These are phyloP conservation scores for Poeciliopsis paucimaculata DNA, from an alignment of 2,797 vertebrate genomes.

Conservation along the genomic window DNA sequence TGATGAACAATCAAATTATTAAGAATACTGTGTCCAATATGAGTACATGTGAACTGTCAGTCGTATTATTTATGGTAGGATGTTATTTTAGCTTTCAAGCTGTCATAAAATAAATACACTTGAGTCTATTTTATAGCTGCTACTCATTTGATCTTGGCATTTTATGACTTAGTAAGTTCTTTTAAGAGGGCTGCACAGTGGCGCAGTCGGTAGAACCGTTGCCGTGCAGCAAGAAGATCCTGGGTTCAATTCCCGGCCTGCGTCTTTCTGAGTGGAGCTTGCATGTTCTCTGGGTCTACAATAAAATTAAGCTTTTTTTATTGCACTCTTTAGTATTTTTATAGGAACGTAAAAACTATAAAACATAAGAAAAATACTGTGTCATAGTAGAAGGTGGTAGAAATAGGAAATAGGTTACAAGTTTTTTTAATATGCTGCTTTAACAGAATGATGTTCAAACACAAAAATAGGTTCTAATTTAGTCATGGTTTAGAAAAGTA, in stretches of 20 bases:
- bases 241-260: no score
- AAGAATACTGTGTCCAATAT: neutral
- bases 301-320: neutral
- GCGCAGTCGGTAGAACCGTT: no score
- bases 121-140: neutral
- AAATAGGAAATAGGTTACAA: neutral
- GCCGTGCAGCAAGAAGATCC: no score
- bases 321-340: neutral
- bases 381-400: neutral
- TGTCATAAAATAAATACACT: neutral
- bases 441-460: neutral
- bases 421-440: neutral
- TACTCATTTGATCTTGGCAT: neutral
- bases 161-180: neutral
- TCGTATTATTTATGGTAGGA: neutral
- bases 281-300: no score
- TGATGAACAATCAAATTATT: neutral
- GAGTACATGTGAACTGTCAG: neutral
- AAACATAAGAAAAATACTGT: neutral
- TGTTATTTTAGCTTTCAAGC: neutral
- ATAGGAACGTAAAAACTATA: neutral
- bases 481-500: neutral
- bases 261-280: no score
- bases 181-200: no score
- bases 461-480: neutral